These are phyloP conservation scores for Onthophagus taurus DNA, from an alignment of 1,140 invertebrate species.

Conservation along the genomic window DNA sequence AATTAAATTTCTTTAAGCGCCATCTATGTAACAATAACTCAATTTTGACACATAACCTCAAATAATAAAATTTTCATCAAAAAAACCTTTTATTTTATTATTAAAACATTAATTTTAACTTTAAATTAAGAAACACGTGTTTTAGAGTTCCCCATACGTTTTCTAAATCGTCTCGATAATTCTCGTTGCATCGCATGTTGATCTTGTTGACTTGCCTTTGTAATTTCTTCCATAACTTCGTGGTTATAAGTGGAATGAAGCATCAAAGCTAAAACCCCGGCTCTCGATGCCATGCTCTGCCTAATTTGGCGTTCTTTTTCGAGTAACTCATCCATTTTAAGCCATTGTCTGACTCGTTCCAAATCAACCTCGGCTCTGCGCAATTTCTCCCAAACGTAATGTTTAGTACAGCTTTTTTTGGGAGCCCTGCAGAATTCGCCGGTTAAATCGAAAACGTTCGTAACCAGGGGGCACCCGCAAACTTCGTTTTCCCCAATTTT, in stretches of 20 bases:
- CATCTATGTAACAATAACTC: too few relatives aligned
- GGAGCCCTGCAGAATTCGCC: slow-evolving; percentile 76
- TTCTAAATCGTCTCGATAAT: slow-evolving; percentile 23
- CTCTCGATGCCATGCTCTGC: slow-evolving; percentile 75
- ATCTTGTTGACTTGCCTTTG: slow-evolving; percentile 36
- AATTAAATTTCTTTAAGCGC: too few relatives aligned
- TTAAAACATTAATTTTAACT: too few relatives aligned
- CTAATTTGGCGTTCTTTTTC: slow-evolving; percentile 89
- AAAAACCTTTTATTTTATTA: background rate
- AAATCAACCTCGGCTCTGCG: slow-evolving; percentile 77
- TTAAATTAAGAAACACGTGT: too few relatives aligned
- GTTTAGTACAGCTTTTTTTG: slow-evolving; percentile 86
- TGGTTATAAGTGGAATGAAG: slow-evolving; percentile 93
- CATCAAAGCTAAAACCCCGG: slow-evolving; percentile 86
- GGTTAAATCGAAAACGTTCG: slow-evolving; percentile 69
- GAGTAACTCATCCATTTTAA: slow-evolving; percentile 90
- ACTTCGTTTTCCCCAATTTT: slow-evolving; percentile 77
- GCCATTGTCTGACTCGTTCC: slow-evolving; percentile 73
- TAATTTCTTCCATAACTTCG: slow-evolving; percentile 69
- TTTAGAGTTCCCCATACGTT: too few relatives aligned
- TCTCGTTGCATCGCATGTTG: slow-evolving; percentile 29
- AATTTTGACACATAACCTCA: too few relatives aligned
- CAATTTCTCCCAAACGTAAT: slow-evolving; percentile 94
- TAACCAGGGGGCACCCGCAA: slow-evolving; percentile 84
- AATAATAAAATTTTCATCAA: background rate